Evolutionary conservation across 2,797 vertebrate genomes (phyloP).

Genomic region (Sparus aurata): DNA sequence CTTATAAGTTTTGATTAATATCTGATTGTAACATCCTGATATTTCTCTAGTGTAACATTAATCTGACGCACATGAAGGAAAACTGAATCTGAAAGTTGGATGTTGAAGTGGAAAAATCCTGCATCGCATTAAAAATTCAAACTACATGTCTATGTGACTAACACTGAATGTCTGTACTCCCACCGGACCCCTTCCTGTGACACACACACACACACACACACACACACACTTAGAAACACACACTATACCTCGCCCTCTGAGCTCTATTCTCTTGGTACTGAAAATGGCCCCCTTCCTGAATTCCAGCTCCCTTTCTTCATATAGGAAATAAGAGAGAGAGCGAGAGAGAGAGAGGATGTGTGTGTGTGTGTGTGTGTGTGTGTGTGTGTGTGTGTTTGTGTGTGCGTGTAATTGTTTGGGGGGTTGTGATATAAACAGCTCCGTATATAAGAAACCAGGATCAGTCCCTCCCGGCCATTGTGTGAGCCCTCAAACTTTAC

Average conservation of each 20-base stretch:
- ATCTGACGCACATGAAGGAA: too few species aligned
- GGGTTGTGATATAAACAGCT: conserved; percentile 71
- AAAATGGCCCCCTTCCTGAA: conserved; percentile 72
- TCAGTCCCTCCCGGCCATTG: conserved; percentile 46
- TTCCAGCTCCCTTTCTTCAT: conserved; percentile 69
- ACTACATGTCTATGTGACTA: not conserved
- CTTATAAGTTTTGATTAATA: too few species aligned
- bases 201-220: conserved; percentile 6
- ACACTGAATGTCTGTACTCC: conserved; percentile 34
- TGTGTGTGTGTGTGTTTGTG: conserved; percentile 16
- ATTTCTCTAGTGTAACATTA: too few species aligned
- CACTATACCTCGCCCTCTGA: conserved; percentile 34
- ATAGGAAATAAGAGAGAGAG: conserved; percentile 64
- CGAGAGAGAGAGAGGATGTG: conserved; percentile 18
- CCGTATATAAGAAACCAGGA: conserved; percentile 66
- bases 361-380: conserved; percentile 32
- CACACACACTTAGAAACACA: not conserved
- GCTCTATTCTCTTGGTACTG: conserved; percentile 64
- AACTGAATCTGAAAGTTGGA: not conserved
- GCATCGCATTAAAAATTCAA: not conserved
- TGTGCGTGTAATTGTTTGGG: conserved; percentile 7
- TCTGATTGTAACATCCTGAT: too few species aligned
- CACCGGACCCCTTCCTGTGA: conserved; percentile 43
- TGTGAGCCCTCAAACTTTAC: conserved; percentile 43
- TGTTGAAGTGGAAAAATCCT: too few species aligned